phyloP scores from a whole-genome alignment of 1,140 invertebrate genomes.

The Sinonovacula constricta region DNA sequence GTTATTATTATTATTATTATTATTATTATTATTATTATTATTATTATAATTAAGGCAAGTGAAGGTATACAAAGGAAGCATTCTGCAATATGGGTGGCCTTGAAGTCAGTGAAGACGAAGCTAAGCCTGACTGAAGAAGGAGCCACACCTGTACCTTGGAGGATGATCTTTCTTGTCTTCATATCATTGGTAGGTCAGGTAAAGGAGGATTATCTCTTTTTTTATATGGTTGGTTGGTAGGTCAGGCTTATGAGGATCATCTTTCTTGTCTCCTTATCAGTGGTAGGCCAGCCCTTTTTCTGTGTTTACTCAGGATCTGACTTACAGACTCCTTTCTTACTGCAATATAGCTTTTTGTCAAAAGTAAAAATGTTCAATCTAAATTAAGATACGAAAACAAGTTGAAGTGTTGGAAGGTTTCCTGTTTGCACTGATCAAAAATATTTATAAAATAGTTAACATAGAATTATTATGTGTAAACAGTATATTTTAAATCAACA shows the following conservation, averaged over 20 bases:
- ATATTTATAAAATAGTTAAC: no score
- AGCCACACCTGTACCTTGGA: constrained; percentile 68
- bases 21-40: no score
- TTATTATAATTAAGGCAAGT: no score
- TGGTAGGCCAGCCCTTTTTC: not conserved
- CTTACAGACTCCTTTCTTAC: not conserved
- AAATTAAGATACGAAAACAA: no score
- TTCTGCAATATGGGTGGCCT: constrained; percentile 48
- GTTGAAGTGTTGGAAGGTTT: no score
- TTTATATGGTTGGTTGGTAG: not conserved
- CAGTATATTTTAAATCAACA: no score
- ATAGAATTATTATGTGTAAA: no score
- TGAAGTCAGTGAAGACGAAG: constrained; percentile 52
- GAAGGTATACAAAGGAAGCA: no score
- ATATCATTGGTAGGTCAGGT: constrained; percentile 67
- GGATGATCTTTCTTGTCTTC: constrained; percentile 62
- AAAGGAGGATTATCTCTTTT: not conserved
- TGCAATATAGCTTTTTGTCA: no score
- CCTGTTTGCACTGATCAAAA: no score
- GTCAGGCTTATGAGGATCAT: not conserved
- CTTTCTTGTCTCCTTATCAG: not conserved
- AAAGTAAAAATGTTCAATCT: no score
- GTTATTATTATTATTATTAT: no score
- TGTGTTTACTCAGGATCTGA: not conserved
- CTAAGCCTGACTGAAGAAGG: constrained; percentile 62